Evolutionary conservation across 2,888 invertebrate species (phyloP), one percentile per base, ranked within the genome.

Genomic region (Hypena proboscidalis): DNA sequence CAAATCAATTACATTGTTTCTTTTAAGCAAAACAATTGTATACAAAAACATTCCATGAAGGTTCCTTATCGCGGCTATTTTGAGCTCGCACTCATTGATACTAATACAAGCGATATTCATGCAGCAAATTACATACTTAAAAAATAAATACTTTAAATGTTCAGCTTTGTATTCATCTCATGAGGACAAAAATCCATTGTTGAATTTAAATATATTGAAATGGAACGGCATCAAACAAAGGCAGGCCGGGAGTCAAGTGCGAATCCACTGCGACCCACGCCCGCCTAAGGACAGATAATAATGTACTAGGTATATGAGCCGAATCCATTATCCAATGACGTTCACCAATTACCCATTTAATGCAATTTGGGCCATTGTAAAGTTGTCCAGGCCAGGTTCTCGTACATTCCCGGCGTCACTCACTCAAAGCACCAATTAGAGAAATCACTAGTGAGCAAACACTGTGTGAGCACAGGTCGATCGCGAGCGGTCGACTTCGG

Each of bases 261-360:
- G 79, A 87, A 85, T 83, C 78, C 81, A 74, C 68, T 64, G 70
- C 83, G 71, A 76, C 85, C 85, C 82, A 83, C 85, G 82, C 80
- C 62, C 64, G 72, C 68, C 68, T 73, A 66, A 76, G 75, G 76
- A 80, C 78, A 74, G 73, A 80, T 80, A 77, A 80, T 39, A 77
- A 81, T 80, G 74, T 83, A 76, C 82, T 80, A 80, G 81, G 79
- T 75, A 82, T 78, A 85, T 79, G 80, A 83, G 80, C 80, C 75
- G 80, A 85, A 83, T 85, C 87, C 89, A 90, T 90, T 90, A 90
- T 90, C 80, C 90, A 90, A 90, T 90, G 89, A 90, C 84, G 84
- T 88, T 78, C 80, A 82, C 80, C 90, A 88, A 90, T 90, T 90
- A 90, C 90, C 90, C 88, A 90, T 89, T 90, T 88, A 87, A 83